Percentiles rank a stretch among this genome's conserved stretches.
Conservation (phyloP, 2,888 invertebrate species). For the Subacronicta megacephala region DNA sequence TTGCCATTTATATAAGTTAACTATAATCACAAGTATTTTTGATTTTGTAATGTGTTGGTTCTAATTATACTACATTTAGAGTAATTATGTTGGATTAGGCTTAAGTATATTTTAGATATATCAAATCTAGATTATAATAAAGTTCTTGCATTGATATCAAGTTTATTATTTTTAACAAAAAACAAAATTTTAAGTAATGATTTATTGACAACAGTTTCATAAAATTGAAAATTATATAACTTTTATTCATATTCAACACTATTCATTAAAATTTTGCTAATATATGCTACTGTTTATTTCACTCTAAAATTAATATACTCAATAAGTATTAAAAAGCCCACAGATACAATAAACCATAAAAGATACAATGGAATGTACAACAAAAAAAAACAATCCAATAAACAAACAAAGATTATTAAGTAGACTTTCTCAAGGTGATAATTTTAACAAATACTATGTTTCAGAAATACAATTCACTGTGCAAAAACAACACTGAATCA, state of each 20-base stretch:
- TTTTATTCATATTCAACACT: slow-evolving; percentile 50
- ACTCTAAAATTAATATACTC: slow-evolving; percentile 37
- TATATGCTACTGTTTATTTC: slow-evolving; percentile 42
- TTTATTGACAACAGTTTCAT: slow-evolving; percentile 80
- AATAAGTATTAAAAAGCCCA: slow-evolving; percentile 52
- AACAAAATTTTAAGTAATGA: slow-evolving; percentile 49
- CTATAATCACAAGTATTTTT: slow-evolving; percentile 38
- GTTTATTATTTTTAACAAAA: slow-evolving; percentile 32
- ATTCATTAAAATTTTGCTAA: slow-evolving; percentile 49
- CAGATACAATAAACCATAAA: slow-evolving; percentile 49
- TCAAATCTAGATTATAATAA: slow-evolving; percentile 52
- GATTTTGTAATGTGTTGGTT: slow-evolving; percentile 45
- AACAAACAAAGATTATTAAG: slow-evolving; percentile 23
- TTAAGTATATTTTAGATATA: slow-evolving; percentile 51
- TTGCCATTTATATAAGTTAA: slow-evolving; percentile 36
- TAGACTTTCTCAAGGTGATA: slow-evolving; percentile 12
- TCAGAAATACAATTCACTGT: slow-evolving; percentile 21
- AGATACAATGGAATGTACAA: slow-evolving; percentile 57
- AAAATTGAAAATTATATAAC: slow-evolving; percentile 69
- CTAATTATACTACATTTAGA: slow-evolving; percentile 31
- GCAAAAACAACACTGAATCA: slow-evolving; percentile 19
- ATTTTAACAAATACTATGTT: slow-evolving; percentile 13
- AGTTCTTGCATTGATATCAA: slow-evolving; percentile 42
- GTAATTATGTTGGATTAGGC: slow-evolving; percentile 39
- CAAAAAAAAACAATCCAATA: slow-evolving; percentile 32